Percentiles rank a stretch among this genome's conserved stretches.
Evolutionary conservation across 2,797 vertebrate species (phyloP).

Genomic region (Craterocephalus amniculus): DNA sequence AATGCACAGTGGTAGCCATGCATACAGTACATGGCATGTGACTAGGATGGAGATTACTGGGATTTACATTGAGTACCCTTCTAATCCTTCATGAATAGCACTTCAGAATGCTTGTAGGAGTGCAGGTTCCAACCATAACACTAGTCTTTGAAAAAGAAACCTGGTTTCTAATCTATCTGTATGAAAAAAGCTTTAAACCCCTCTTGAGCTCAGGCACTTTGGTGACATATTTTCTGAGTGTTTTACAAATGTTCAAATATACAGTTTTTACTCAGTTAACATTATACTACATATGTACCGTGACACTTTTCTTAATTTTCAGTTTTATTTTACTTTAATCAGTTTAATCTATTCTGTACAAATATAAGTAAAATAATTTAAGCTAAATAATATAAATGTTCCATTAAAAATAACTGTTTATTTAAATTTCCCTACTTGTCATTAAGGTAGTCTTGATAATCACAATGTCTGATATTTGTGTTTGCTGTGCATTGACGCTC

Average conservation of each 20-base stretch:
- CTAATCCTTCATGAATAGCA: constrained; percentile 33
- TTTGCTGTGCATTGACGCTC: too few relatives aligned
- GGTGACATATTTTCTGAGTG: not conserved
- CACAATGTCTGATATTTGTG: too few relatives aligned
- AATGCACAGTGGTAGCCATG: not conserved
- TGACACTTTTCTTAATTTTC: too few relatives aligned
- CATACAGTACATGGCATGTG: constrained; percentile 9
- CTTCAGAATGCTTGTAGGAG: constrained; percentile 14
- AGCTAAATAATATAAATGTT: too few relatives aligned
- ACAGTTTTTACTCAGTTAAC: not conserved
- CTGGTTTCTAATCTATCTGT: constrained; percentile 1
- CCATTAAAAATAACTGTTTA: too few relatives aligned
- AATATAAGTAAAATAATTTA: too few relatives aligned
- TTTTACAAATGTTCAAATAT: not conserved
- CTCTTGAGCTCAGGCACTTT: not conserved
- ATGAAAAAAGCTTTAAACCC: not conserved
- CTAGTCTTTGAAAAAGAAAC: constrained; percentile 10
- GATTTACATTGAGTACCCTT: constrained; percentile 21
- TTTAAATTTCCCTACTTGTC: too few relatives aligned
- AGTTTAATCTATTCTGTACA: too few relatives aligned
- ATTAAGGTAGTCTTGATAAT: too few relatives aligned
- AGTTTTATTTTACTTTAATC: too few relatives aligned
- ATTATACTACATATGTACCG: not conserved
- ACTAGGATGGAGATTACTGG: constrained; percentile 20
- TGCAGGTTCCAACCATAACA: constrained; percentile 22